Evolutionary conservation across 2,113 vertebrate genomes (phyloP).

Genomic region (human (Homo sapiens)): DNA sequence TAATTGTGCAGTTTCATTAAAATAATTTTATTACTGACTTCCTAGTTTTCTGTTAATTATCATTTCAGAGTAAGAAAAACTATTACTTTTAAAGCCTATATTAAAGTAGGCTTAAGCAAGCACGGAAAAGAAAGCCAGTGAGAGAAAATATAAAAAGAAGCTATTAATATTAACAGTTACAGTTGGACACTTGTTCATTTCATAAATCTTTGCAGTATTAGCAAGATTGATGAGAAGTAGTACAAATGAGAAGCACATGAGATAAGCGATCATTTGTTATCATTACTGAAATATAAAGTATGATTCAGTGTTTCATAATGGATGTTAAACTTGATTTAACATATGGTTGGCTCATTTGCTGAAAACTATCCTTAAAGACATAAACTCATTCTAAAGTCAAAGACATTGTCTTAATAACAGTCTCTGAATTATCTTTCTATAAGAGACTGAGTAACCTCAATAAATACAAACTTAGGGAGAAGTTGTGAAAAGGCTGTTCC

Average conservation of each 20-base stretch:
- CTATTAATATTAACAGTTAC: constrained; percentile 87
- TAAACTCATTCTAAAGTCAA: constrained; percentile 84
- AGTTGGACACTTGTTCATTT: constrained; percentile 84
- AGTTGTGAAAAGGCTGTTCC: constrained; percentile 14
- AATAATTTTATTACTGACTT: constrained; percentile 83
- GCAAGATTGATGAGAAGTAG: constrained; percentile 86
- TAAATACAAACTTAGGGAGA: constrained; percentile 54
- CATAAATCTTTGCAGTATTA: constrained; percentile 86
- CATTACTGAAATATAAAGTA: constrained; percentile 87
- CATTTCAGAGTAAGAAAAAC: constrained; percentile 81
- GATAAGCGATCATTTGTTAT: constrained; percentile 87
- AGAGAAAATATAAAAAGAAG: constrained; percentile 84
- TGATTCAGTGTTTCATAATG: constrained; percentile 88
- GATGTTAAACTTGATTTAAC: constrained; percentile 89
- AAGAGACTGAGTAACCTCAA: constrained; percentile 62
- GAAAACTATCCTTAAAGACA: constrained; percentile 86
- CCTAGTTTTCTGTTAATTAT: constrained; percentile 85
- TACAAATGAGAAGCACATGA: constrained; percentile 84
- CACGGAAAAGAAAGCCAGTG: constrained; percentile 72
- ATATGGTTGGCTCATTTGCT: constrained; percentile 86
- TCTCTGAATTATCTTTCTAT: constrained; percentile 74
- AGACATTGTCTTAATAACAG: constrained; percentile 82
- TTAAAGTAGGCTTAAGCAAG: constrained; percentile 78
- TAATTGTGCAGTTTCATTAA: constrained; percentile 84
- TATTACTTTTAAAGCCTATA: constrained; percentile 83